phyloP scores from a whole-genome alignment of 2,113 vertebrate species.

The Indicator indicator region DNA sequence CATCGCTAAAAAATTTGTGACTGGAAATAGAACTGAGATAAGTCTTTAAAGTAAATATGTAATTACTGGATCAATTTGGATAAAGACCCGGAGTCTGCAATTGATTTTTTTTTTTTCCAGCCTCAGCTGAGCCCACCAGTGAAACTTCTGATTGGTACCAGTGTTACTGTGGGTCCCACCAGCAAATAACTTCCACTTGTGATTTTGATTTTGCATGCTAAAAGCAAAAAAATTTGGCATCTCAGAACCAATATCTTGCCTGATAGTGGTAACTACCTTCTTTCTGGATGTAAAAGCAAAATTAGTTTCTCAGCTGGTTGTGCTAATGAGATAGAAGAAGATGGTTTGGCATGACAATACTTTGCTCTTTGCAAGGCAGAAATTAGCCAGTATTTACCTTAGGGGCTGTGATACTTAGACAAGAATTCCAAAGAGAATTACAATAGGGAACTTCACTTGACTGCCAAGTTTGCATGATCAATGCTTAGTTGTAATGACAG shows the following conservation, averaged over 20 bases:
- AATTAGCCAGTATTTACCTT: background rate
- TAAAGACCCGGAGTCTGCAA: background rate
- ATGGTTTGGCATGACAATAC: background rate
- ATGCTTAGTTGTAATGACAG: background rate
- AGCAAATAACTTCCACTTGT: background rate
- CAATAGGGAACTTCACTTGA: background rate
- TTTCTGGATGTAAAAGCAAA: background rate
- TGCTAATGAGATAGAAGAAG: background rate
- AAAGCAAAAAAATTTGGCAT: background rate
- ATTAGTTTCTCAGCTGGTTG: background rate
- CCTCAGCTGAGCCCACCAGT: background rate
- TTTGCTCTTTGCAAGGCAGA: background rate
- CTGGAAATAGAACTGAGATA: background rate
- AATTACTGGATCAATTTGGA: background rate
- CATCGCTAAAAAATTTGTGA: background rate
- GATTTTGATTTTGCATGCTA: background rate
- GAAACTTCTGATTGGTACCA: background rate
- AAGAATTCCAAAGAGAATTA: background rate
- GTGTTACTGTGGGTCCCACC: background rate
- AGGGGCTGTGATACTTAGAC: background rate
- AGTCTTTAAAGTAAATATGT: conserved; percentile 6
- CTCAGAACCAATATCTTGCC: background rate
- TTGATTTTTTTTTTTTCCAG: conserved; percentile 1
- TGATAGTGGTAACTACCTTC: background rate
- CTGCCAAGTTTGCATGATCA: background rate